phyloP scores from a whole-genome alignment of 1,140 invertebrate species.

The Melanaphis sacchari region DNA sequence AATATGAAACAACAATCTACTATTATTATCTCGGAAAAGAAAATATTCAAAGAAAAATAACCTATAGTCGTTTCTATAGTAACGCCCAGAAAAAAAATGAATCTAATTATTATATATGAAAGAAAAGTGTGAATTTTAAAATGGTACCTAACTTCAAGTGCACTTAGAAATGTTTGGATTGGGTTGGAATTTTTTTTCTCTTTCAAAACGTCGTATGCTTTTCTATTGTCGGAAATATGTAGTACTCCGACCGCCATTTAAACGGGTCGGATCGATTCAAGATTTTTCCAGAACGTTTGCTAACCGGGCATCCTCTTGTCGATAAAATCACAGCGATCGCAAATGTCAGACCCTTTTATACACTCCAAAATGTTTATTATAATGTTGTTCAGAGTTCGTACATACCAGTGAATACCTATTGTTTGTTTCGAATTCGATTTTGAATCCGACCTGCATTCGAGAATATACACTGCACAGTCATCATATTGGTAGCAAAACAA shows the following conservation, averaged over 20 bases:
- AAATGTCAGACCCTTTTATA: not conserved
- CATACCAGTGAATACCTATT: not conserved
- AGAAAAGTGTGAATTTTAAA: not conserved
- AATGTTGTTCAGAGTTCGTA: not conserved
- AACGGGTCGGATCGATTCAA: not conserved
- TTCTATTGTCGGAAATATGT: not conserved
- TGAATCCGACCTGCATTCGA: not conserved
- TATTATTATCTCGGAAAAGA: not conserved
- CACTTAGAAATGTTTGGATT: not conserved
- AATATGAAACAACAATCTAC: not conserved
- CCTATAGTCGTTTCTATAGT: not conserved
- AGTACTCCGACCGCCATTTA: not conserved
- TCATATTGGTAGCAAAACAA: not conserved
- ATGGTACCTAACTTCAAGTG: conserved; percentile 1
- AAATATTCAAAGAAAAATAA: not conserved
- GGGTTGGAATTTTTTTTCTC: not conserved
- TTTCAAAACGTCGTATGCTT: not conserved
- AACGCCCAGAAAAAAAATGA: not conserved
- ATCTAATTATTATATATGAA: not conserved
- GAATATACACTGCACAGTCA: too few species aligned
- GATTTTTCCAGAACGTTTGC: not conserved
- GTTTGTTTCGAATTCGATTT: not conserved
- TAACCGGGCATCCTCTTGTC: not conserved
- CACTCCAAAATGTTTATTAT: not conserved
- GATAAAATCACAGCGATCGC: not conserved